Evolutionary conservation across 2,888 invertebrate genomes (phyloP).

Genomic region (Mimas tiliae): DNA sequence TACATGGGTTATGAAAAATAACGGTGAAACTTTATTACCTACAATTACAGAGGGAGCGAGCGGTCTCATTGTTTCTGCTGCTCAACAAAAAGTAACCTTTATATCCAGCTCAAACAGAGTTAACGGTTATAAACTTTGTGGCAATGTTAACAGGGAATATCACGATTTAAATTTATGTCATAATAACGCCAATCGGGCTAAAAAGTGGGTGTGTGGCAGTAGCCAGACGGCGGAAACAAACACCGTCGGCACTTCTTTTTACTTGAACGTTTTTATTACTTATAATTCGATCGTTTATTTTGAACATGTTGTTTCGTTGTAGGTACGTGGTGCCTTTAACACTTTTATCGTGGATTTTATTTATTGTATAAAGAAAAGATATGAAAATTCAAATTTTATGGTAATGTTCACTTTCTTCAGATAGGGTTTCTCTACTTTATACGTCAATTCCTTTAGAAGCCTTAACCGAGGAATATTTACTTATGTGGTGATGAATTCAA

Average conservation of each 20-base stretch:
- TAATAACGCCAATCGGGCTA: constrained; percentile 63
- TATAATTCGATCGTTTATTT: constrained; percentile 50
- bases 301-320: constrained; percentile 8
- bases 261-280: constrained; percentile 50
- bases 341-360: background rate
- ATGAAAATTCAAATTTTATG: background rate
- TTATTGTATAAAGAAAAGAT: background rate
- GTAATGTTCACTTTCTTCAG: background rate
- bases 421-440: too few relatives aligned
- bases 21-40: constrained; percentile 41
- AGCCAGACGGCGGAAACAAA: constrained; percentile 47
- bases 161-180: constrained; percentile 68
- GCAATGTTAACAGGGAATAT: constrained; percentile 52
- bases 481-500: too few relatives aligned
- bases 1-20: constrained; percentile 34
- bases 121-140: constrained; percentile 58
- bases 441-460: too few relatives aligned
- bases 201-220: constrained; percentile 44
- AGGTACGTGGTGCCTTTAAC: constrained; percentile 9
- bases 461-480: too few relatives aligned
- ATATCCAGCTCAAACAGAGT: constrained; percentile 50
- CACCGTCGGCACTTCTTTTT: constrained; percentile 40
- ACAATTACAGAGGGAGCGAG: constrained; percentile 41
- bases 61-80: constrained; percentile 43
- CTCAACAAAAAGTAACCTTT: constrained; percentile 32